Percentiles rank a stretch among this genome's conserved stretches.
These are phyloP conservation scores for Tetragonula clypearis DNA, from an alignment of 1,140 invertebrate species.

Conservation along the genomic window DNA sequence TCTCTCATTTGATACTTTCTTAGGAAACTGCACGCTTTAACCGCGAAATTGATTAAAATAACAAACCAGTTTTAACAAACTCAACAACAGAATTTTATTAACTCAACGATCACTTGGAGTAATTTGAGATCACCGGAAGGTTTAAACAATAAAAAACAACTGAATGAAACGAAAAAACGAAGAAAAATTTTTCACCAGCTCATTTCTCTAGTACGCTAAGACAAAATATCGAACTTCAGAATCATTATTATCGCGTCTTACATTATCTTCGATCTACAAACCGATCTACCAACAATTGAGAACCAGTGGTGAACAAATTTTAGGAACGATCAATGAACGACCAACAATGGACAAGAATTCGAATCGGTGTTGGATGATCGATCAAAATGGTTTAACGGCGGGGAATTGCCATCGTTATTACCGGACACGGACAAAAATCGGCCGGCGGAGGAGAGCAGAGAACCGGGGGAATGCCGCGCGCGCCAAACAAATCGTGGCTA, in stretches of 20 bases:
- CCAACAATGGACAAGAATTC: neutral
- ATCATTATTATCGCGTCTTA: neutral
- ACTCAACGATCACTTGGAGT: neutral
- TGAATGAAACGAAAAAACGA: neutral
- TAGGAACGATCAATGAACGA: neutral
- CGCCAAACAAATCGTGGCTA: constrained; percentile 74
- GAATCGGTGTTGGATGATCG: constrained; percentile 6
- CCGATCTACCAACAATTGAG: neutral
- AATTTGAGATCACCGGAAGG: neutral
- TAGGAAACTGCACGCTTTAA: neutral
- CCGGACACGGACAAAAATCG: constrained; percentile 42
- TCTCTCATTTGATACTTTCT: neutral
- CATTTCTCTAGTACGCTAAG: neutral
- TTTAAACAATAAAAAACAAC: neutral
- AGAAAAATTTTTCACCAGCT: neutral
- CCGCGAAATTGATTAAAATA: neutral
- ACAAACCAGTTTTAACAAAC: neutral
- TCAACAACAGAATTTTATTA: neutral
- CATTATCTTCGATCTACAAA: neutral
- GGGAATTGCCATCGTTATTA: constrained; percentile 14
- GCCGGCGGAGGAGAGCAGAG: constrained; percentile 17
- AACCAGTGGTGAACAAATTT: neutral
- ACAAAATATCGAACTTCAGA: neutral
- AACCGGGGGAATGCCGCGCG: constrained; percentile 55
- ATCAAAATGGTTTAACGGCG: neutral